Conservation (phyloP, 2,113 vertebrate species). For the Lepus europaeus region DNA sequence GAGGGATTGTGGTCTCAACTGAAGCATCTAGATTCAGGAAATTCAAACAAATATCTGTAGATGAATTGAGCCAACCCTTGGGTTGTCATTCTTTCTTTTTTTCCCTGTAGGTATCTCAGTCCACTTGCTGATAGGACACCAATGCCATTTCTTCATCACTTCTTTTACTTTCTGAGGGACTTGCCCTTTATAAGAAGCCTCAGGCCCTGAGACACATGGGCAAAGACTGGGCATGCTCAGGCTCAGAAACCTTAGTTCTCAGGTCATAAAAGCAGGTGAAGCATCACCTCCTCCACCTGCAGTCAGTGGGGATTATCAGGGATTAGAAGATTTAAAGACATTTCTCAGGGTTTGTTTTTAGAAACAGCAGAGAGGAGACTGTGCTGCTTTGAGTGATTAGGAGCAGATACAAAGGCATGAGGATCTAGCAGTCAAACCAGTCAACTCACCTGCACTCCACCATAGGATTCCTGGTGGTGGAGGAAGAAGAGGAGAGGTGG, state of each 20-base stretch:
- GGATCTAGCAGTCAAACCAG: not conserved
- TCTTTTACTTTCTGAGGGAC: constrained; percentile 17
- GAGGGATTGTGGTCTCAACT: not conserved
- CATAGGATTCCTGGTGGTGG: not conserved
- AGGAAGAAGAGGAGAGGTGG: not conserved
- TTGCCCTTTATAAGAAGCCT: not conserved
- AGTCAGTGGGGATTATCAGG: not conserved
- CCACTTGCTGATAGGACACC: not conserved
- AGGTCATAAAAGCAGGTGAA: constrained; percentile 47
- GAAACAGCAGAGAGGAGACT: not conserved
- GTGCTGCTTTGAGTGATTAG: not conserved
- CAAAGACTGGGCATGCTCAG: not conserved
- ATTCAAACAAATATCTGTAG: constrained; percentile 13
- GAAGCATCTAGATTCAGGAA: not conserved
- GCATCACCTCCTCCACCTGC: not conserved
- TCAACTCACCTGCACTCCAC: not conserved
- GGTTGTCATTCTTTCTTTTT: not conserved
- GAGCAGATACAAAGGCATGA: not conserved
- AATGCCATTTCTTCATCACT: not conserved
- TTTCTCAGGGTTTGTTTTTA: constrained; percentile 53
- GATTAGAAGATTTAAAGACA: constrained; percentile 41
- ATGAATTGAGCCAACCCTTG: constrained; percentile 24
- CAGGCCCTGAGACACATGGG: not conserved
- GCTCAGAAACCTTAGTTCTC: constrained; percentile 27
- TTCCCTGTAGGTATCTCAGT: not conserved